Conservation (phyloP, 2,888 invertebrate species). For the Clepsis dumicolana region DNA sequence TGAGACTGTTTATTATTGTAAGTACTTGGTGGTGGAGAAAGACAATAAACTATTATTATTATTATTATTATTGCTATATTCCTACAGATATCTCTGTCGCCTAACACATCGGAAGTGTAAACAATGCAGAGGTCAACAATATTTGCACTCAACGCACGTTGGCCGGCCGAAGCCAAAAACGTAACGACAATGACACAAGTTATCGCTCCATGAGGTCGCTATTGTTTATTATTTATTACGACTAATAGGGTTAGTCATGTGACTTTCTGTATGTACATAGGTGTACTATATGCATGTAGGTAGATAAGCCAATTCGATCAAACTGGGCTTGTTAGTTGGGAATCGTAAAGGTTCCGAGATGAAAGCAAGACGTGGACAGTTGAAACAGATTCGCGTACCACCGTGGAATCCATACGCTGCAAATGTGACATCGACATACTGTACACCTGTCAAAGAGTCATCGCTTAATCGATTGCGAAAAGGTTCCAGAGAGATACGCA, state of each 20-base stretch:
- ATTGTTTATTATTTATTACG: constrained; percentile 57
- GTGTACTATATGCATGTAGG: too few relatives aligned
- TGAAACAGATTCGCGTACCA: too few relatives aligned
- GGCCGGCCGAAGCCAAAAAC: constrained; percentile 48
- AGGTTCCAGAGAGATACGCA: too few relatives aligned
- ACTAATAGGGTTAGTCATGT: constrained; percentile 10
- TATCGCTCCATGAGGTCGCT: constrained; percentile 62
- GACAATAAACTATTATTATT: too few relatives aligned
- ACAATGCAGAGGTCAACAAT: constrained; percentile 61
- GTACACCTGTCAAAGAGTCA: too few relatives aligned
- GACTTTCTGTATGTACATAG: constrained; percentile 7
- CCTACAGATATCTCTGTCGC: neutral
- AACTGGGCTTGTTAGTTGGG: neutral
- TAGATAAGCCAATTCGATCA: neutral
- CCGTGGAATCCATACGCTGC: too few relatives aligned
- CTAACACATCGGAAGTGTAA: constrained; percentile 61
- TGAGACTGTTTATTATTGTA: too few relatives aligned
- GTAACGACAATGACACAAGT: constrained; percentile 57
- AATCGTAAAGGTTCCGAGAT: too few relatives aligned
- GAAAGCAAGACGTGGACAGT: too few relatives aligned
- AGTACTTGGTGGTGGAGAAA: too few relatives aligned
- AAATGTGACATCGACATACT: too few relatives aligned
- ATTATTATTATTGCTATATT: neutral
- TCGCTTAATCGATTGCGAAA: too few relatives aligned
- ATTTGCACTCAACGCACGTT: constrained; percentile 42